A percentile compares a stretch with the other conserved stretches of the same genome.
phyloP scores from a whole-genome alignment of 2,888 invertebrate species.

The Scaptomyza reducta region DNA sequence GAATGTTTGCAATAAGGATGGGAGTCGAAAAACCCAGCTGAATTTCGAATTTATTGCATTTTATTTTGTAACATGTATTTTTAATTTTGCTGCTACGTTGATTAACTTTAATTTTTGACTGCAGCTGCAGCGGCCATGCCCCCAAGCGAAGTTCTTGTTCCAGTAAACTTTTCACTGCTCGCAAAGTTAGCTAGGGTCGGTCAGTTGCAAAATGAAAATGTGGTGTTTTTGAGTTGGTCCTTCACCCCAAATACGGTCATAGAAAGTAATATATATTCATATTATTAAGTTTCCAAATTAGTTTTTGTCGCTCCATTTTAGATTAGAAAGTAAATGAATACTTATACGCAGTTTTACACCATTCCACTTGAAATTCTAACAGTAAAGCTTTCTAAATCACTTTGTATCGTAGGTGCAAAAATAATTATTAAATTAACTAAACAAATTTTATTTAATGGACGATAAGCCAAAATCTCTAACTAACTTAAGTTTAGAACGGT shows the following conservation, averaged over 20 bases:
- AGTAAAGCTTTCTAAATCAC: no score
- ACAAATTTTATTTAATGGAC: no score
- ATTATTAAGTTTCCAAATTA: conserved; percentile 47
- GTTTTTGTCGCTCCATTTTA: conserved; percentile 25
- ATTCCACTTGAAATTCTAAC: background rate
- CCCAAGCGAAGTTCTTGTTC: conserved; percentile 25
- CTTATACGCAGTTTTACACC: background rate
- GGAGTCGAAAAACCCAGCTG: conserved; percentile 24
- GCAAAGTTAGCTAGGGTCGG: conserved; percentile 11
- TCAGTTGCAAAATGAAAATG: conserved; percentile 35
- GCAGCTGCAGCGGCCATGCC: conserved; percentile 22
- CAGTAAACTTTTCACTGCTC: conserved; percentile 40
- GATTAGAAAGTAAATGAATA: background rate
- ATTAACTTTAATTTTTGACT: conserved; percentile 62
- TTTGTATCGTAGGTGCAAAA: no score
- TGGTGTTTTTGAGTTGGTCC: conserved; percentile 16
- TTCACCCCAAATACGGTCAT: conserved; percentile 10
- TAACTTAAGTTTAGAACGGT: no score
- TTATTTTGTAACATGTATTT: conserved; percentile 60
- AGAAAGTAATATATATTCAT: conserved; percentile 24
- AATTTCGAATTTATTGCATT: conserved; percentile 60
- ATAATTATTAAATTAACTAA: no score
- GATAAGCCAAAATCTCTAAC: no score
- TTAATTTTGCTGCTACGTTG: conserved; percentile 63
- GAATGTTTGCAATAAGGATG: conserved; percentile 43